These are phyloP conservation scores for Prorops nasuta DNA, from an alignment of 1,140 invertebrate genomes.

Conservation along the genomic window DNA sequence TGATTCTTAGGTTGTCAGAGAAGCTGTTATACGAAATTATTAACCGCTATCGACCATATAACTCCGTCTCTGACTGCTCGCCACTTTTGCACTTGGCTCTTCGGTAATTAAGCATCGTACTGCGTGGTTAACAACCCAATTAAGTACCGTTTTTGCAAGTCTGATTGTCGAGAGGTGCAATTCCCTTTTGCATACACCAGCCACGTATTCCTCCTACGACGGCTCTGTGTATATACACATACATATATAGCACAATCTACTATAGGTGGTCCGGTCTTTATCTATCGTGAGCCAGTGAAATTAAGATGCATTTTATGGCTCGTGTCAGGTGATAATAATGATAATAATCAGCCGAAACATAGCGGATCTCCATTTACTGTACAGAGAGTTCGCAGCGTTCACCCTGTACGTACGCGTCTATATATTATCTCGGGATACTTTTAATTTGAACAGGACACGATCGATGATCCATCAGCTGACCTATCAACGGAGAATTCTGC, in stretches of 20 bases:
- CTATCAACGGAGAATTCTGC: no score
- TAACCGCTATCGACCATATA: neutral
- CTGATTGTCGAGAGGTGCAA: constrained; percentile 40
- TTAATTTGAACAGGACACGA: no score
- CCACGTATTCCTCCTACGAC: neutral
- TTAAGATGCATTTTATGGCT: constrained; percentile 37
- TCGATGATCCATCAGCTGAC: no score
- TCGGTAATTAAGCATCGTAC: constrained; percentile 39
- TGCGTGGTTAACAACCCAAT: constrained; percentile 37
- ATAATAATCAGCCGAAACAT: constrained; percentile 21
- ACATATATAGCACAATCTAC: constrained; percentile 12
- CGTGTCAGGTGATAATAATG: constrained; percentile 31
- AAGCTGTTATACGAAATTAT: no score
- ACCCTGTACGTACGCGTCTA: no score
- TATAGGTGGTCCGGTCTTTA: constrained; percentile 13
- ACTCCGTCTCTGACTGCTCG: constrained; percentile 2
- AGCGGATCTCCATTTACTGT: constrained; percentile 6
- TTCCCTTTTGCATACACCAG: constrained; percentile 4
- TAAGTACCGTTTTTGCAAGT: constrained; percentile 41
- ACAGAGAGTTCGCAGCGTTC: no score
- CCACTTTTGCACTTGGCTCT: constrained; percentile 15
- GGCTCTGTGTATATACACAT: constrained; percentile 8
- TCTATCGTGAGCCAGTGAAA: constrained; percentile 24
- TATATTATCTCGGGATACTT: no score
- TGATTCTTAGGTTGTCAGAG: no score